These are phyloP conservation scores for Pissodes strobi DNA, from an alignment of 1,140 invertebrate species.

Conservation along the genomic window DNA sequence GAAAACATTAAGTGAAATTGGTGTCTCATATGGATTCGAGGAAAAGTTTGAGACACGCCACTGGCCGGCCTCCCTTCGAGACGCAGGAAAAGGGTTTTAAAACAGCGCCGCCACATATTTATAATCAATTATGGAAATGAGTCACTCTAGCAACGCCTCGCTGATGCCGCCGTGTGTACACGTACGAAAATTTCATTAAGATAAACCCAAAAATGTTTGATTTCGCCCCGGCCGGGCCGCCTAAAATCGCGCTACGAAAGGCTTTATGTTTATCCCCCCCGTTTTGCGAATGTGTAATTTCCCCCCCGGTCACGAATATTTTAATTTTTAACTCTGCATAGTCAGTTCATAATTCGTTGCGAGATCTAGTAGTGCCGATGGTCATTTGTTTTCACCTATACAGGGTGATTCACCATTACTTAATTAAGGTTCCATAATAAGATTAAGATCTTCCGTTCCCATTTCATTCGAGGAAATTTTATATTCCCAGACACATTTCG, in stretches of 20 bases:
- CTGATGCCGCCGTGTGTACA: constrained; percentile 25
- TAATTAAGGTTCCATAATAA: too few relatives aligned
- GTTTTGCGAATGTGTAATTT: constrained; percentile 22
- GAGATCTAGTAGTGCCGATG: too few relatives aligned
- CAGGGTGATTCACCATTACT: too few relatives aligned
- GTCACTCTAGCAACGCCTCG: constrained; percentile 35
- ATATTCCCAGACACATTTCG: background rate
- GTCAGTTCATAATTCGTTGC: too few relatives aligned
- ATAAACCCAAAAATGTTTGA: constrained; percentile 38
- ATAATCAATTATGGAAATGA: constrained; percentile 40
- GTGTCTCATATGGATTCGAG: too few relatives aligned
- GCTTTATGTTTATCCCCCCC: constrained; percentile 27
- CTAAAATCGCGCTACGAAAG: constrained; percentile 26
- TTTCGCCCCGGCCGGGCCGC: constrained; percentile 15
- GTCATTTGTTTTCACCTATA: too few relatives aligned
- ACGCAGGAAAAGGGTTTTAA: constrained; percentile 37
- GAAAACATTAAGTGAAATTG: too few relatives aligned
- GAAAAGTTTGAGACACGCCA: too few relatives aligned
- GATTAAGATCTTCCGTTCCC: too few relatives aligned
- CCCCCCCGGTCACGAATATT: too few relatives aligned
- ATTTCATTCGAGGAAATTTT: too few relatives aligned
- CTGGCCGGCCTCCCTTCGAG: constrained; percentile 26
- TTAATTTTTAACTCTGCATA: too few relatives aligned
- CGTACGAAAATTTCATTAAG: constrained; percentile 39
- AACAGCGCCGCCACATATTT: constrained; percentile 37